Conservation (phyloP, 2,797 vertebrate genomes). For the Siniperca obscura region DNA sequence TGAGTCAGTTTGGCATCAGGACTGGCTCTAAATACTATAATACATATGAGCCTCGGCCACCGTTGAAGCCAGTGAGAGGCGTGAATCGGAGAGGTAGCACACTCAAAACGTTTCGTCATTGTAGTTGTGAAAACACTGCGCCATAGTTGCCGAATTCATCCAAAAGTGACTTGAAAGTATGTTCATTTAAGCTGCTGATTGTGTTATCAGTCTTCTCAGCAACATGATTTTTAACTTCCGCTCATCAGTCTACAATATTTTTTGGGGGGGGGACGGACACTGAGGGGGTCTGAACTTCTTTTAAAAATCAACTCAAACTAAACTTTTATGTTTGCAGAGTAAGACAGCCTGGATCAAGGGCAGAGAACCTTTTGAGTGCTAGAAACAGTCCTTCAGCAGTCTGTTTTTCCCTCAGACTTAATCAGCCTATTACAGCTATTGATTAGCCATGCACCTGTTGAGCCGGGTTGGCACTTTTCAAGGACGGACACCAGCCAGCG, state of each 20-base stretch:
- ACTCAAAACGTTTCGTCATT: too few relatives aligned
- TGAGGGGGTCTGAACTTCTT: neutral
- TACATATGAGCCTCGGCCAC: neutral
- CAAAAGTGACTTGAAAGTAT: neutral
- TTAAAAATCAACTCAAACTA: constrained; percentile 9
- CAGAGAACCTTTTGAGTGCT: constrained; percentile 42
- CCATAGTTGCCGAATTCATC: neutral
- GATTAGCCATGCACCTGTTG: constrained; percentile 75
- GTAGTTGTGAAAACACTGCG: neutral
- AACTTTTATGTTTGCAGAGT: constrained; percentile 32
- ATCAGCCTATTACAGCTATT: constrained; percentile 73
- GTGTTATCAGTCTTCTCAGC: too few relatives aligned
- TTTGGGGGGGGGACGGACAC: too few relatives aligned
- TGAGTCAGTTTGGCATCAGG: neutral
- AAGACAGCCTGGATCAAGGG: constrained; percentile 44
- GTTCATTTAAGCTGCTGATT: neutral
- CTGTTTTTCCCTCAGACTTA: constrained; percentile 47
- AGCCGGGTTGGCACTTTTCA: constrained; percentile 53
- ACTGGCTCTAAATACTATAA: neutral
- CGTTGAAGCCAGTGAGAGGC: neutral
- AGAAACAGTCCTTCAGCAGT: constrained; percentile 42
- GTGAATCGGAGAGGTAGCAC: neutral
- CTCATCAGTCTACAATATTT: too few relatives aligned
- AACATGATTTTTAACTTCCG: too few relatives aligned
- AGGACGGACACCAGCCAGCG: constrained; percentile 44